Evolutionary conservation across 2,888 invertebrate species (phyloP), one percentile per base, ranked within the genome.

Genomic region (Petrolisthes cinctipes): DNA sequence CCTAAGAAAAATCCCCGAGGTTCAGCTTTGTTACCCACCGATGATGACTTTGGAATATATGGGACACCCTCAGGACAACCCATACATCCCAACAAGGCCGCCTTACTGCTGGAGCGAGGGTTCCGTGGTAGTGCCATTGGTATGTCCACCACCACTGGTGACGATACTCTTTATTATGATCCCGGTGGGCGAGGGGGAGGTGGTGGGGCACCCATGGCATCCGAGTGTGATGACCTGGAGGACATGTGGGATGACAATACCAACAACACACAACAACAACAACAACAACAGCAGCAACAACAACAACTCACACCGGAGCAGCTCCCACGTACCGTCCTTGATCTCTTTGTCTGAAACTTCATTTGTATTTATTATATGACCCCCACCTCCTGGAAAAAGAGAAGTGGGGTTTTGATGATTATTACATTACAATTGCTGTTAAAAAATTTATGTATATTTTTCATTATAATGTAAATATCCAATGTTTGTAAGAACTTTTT

Each of bases 251-350:
- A 88, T 20, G 88, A 85, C n/a, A 61, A 54, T 37, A 11, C 81
- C n/a, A 57, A 75, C 76, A 84, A 89, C 54, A 73, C 85, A 5
- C 87, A 87, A 54, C 89, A 89, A 71, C 73, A 73, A 11, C 80
- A 76, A 9, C 68, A 61, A 57, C 89, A 90, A n/a, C 88, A 89
- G 61, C 81, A 75, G 75, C 86, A 89, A 54, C 71, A 82, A 5
- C 87, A 87, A 54, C 89, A 89, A 71, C 73, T 78, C n/a, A 83
- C 76, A 9, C 68, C 71, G 53, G 90, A 90, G 14, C 88, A 89
- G 61, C 81, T 90, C 23, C 90, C 90, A 9, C 87, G 89, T 54
- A 90, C 90, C 37, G 88, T 90, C 51, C 88, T 89, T 9, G 90
- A 90, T 71, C 80, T 90, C 9, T 90, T 90, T 85, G 90, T 90